A percentile compares a stretch with the other conserved stretches of the same genome.
Evolutionary conservation across 2,797 vertebrate genomes (phyloP).

Genomic region (Siniperca undulata): DNA sequence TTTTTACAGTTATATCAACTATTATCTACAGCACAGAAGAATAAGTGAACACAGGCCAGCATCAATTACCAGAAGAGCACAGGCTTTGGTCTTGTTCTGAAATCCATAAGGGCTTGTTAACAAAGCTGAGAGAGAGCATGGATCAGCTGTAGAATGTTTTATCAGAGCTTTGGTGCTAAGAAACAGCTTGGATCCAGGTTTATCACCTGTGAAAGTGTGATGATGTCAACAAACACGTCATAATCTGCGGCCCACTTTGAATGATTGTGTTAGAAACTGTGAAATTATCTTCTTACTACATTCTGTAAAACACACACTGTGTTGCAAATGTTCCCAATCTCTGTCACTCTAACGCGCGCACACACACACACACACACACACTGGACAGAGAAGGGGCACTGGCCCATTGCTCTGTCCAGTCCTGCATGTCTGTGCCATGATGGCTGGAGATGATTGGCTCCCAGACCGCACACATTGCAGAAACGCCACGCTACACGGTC

Average conservation of each 20-base stretch:
- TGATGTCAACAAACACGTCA: slow-evolving; percentile 36
- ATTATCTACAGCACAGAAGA: slow-evolving; percentile 26
- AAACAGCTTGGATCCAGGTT: slow-evolving; percentile 37
- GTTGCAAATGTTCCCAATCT: slow-evolving; percentile 56
- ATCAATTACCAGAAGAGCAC: slow-evolving; percentile 42
- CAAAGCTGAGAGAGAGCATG: slow-evolving; percentile 47
- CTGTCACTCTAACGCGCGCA: slow-evolving; percentile 33
- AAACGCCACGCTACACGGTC: slow-evolving; percentile 80
- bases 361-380: slow-evolving; percentile 50
- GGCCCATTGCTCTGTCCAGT: slow-evolving; percentile 84
- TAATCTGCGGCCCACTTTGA: not conserved
- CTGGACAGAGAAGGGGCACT: slow-evolving; percentile 59
- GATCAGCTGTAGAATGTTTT: slow-evolving; percentile 36
- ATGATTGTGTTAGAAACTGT: slow-evolving; percentile 23
- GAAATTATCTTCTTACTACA: slow-evolving; percentile 37
- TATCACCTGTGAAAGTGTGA: slow-evolving; percentile 7
- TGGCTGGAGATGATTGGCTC: slow-evolving; percentile 85
- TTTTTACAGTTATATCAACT: not conserved
- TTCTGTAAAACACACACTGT: slow-evolving; percentile 33
- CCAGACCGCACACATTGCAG: slow-evolving; percentile 70
- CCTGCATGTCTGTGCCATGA: slow-evolving; percentile 85
- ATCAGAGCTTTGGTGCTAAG: slow-evolving; percentile 20
- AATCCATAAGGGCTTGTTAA: slow-evolving; percentile 71
- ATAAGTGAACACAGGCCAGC: slow-evolving; percentile 34
- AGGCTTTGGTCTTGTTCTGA: slow-evolving; percentile 53